phyloP scores from a whole-genome alignment of 2,888 invertebrate species.

The Rosalia funebris region DNA sequence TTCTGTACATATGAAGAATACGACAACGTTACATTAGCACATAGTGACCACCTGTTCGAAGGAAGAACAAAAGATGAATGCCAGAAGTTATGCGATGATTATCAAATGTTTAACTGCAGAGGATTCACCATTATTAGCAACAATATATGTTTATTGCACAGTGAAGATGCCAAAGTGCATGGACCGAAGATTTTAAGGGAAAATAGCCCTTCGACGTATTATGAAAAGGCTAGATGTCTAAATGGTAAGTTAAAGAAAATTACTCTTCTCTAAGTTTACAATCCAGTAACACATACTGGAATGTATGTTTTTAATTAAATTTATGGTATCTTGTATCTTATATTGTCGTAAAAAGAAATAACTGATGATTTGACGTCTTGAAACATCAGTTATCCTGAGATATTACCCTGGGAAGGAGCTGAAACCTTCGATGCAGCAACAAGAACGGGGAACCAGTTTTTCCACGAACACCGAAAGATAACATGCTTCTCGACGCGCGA shows the following conservation, averaged over 20 bases:
- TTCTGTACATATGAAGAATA: slow-evolving; percentile 83
- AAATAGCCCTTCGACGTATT: slow-evolving; percentile 73
- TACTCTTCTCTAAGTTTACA: too few relatives aligned
- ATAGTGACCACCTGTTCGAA: slow-evolving; percentile 68
- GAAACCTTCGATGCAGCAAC: too few relatives aligned
- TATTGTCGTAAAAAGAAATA: too few relatives aligned
- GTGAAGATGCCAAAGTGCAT: slow-evolving; percentile 83
- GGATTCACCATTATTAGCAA: slow-evolving; percentile 69
- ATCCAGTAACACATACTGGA: too few relatives aligned
- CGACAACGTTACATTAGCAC: slow-evolving; percentile 74
- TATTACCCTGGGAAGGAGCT: too few relatives aligned
- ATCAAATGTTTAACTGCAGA: slow-evolving; percentile 75
- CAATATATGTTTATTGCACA: slow-evolving; percentile 75
- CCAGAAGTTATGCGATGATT: slow-evolving; percentile 70
- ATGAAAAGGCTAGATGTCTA: slow-evolving; percentile 83
- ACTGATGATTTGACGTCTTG: too few relatives aligned
- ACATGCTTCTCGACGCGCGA: too few relatives aligned
- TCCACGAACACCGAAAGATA: too few relatives aligned
- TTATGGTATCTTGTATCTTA: too few relatives aligned
- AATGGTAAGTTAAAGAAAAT: slow-evolving; percentile 72
- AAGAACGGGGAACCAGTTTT: too few relatives aligned
- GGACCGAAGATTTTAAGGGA: slow-evolving; percentile 77
- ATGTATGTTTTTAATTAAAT: too few relatives aligned
- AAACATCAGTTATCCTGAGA: too few relatives aligned
- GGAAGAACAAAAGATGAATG: slow-evolving; percentile 68